These are phyloP conservation scores for Paracanthobrama guichenoti DNA, from an alignment of 2,113 vertebrate genomes.

Conservation along the genomic window DNA sequence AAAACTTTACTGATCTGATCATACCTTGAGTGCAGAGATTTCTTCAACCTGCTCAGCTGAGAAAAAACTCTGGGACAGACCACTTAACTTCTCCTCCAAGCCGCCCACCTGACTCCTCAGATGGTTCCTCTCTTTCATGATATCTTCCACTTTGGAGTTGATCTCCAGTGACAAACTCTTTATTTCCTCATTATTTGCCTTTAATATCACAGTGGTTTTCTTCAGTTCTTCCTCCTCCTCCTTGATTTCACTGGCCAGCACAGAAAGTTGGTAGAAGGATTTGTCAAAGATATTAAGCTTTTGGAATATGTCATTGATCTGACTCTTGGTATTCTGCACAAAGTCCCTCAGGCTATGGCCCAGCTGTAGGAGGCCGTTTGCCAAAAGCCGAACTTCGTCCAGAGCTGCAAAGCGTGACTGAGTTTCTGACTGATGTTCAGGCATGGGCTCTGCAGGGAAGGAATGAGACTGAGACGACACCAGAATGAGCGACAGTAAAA, in stretches of 20 bases:
- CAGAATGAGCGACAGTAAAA: constrained; percentile 66
- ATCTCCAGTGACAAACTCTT: constrained; percentile 85
- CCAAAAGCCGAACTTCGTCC: constrained; percentile 87
- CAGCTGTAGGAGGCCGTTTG: constrained; percentile 89
- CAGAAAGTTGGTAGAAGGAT: constrained; percentile 85
- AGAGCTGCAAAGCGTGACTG: constrained; percentile 84
- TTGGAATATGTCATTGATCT: constrained; percentile 90
- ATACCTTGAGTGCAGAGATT: constrained; percentile 86
- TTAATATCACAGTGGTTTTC: constrained; percentile 82
- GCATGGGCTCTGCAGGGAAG: constrained; percentile 60
- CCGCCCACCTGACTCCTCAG: constrained; percentile 83
- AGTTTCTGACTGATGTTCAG: constrained; percentile 64
- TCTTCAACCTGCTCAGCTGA: constrained; percentile 75
- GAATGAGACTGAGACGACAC: constrained; percentile 65
- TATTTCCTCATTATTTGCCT: constrained; percentile 87
- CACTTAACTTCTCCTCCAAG: constrained; percentile 85
- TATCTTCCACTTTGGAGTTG: constrained; percentile 82
- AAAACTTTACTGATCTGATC: constrained; percentile 45
- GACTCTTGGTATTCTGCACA: constrained; percentile 88
- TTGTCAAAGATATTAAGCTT: constrained; percentile 89
- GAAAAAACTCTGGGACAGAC: constrained; percentile 73
- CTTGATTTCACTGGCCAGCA: constrained; percentile 86
- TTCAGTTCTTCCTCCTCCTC: constrained; percentile 89
- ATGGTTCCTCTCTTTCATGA: constrained; percentile 83
- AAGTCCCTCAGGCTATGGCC: constrained; percentile 91